phyloP scores from a whole-genome alignment of 2,888 invertebrate genomes.

The Caradrina kadenii region DNA sequence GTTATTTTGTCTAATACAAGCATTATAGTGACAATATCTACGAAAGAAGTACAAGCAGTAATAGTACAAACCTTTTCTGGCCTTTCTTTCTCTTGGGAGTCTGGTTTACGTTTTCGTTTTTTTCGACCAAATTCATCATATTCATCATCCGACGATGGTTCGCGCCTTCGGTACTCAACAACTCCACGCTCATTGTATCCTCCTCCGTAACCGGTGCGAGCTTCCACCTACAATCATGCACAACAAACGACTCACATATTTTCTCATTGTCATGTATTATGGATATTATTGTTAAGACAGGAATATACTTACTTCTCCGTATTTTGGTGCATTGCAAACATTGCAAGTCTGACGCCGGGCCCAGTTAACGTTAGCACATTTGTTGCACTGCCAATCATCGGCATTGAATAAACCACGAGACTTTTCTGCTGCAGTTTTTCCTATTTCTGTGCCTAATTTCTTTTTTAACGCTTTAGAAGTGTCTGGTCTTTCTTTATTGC shows the following conservation, averaged over 20 bases:
- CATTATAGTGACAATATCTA: conserved; percentile 38
- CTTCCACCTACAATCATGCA: conserved; percentile 90
- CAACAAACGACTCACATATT: conserved; percentile 9
- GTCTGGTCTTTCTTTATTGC: conserved; percentile 93
- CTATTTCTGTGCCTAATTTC: conserved; percentile 98
- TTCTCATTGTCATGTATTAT: background rate
- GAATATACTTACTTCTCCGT: conserved; percentile 94
- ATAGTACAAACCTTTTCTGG: conserved; percentile 67
- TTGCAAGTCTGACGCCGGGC: conserved; percentile 98
- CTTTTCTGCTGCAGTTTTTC: conserved; percentile 99
- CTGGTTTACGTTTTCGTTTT: conserved; percentile 89
- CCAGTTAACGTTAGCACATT: conserved; percentile 99
- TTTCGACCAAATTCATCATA: conserved; percentile 97
- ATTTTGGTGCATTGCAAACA: conserved; percentile 99
- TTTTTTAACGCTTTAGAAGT: conserved; percentile 90
- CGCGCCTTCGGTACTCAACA: conserved; percentile 98
- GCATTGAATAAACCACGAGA: conserved; percentile 98
- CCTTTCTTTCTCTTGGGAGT: conserved; percentile 74
- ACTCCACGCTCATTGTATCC: conserved; percentile 98
- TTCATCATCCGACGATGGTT: conserved; percentile 97
- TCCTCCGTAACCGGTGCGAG: conserved; percentile 95
- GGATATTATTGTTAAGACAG: background rate
- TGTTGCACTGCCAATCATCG: conserved; percentile 99
- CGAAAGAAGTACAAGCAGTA: conserved; percentile 2
- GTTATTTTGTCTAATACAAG: conserved; percentile 58